phyloP scores from a whole-genome alignment of 2,888 invertebrate species.

The Cephonodes hylas region DNA sequence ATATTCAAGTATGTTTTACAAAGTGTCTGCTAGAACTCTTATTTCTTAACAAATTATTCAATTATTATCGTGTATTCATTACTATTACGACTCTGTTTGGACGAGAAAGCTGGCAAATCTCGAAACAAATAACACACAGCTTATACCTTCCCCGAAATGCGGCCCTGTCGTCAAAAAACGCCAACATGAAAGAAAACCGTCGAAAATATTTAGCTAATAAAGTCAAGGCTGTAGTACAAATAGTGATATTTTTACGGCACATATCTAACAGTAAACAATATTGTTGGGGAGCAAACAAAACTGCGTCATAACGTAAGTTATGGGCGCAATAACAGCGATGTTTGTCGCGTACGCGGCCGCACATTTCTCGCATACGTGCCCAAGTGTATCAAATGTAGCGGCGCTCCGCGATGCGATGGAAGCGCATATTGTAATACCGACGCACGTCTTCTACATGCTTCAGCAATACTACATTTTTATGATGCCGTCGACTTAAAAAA shows the following conservation, averaged over 20 bases:
- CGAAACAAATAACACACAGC: neutral
- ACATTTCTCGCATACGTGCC: conserved; percentile 2
- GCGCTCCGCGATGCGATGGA: neutral
- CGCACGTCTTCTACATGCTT: no score
- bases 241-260: conserved; percentile 16
- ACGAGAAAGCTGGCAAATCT: neutral
- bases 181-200: neutral
- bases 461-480: no score
- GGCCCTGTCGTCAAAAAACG: neutral
- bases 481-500: no score
- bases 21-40: no score
- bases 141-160: neutral
- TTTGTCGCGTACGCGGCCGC: conserved; percentile 13
- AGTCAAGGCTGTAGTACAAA: conserved; percentile 20
- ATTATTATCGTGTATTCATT: no score
- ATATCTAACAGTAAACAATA: conserved; percentile 26
- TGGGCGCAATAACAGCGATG: conserved; percentile 19
- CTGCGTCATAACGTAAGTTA: conserved; percentile 22
- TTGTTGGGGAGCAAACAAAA: conserved; percentile 20
- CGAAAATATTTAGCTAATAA: conserved; percentile 16
- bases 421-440: no score
- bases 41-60: no score
- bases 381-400: neutral
- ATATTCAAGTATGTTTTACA: no score
- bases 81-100: no score